Base-by-base conservation (phyloP, 2,888 invertebrate species). In the Dromius quadrimaculatus region DNA sequence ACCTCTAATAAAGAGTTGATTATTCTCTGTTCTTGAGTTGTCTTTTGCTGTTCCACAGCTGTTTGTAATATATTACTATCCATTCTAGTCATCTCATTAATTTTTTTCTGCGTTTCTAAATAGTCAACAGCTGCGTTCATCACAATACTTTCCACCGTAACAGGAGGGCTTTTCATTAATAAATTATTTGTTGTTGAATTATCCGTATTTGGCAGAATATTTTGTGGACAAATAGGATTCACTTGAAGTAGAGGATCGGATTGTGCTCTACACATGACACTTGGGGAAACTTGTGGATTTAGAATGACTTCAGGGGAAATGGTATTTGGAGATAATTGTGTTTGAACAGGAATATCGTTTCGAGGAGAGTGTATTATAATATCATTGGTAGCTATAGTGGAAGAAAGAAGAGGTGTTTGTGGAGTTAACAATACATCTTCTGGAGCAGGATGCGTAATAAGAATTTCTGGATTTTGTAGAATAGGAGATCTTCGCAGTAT, bases 71-170 rank as follows among this genome's bases (percentile, higher is more conserved):
- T n/a, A 45, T 45, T 41, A 20, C 20, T 68, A 59, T 68, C 68
- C 41, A 68, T 57, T 4, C 68, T 38, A 2, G 68, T 68, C 4
- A 80, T 76, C 83, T 87, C 71, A 82, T 84, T 28, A 84, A 85
- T 76, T 86, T 88, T 76, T 85, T 83, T 87, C 84, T 86, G 86
- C 0, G 90, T 89, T 50, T 89, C 88, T 9, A 90, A 84, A 75
- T 90, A 87, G 81, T 91, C 90, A 0, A 88, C 90, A 0, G 90
- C 90, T 3, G 92, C 92, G 78, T 90, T 90, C 64, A 68, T 43
- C 3, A 68, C 68, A 43, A 68, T 68, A 20, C 68, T 68, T 32
- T 78, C 78, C 9, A 72, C 71, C 11, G 73, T 71, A 6, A 72
- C 70, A 15, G 69, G 73, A 4, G 72, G 45, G 0, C 77, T 72